phyloP scores from a whole-genome alignment of 2,113 vertebrate species.

The Pseudorhombus dupliciocellatus region DNA sequence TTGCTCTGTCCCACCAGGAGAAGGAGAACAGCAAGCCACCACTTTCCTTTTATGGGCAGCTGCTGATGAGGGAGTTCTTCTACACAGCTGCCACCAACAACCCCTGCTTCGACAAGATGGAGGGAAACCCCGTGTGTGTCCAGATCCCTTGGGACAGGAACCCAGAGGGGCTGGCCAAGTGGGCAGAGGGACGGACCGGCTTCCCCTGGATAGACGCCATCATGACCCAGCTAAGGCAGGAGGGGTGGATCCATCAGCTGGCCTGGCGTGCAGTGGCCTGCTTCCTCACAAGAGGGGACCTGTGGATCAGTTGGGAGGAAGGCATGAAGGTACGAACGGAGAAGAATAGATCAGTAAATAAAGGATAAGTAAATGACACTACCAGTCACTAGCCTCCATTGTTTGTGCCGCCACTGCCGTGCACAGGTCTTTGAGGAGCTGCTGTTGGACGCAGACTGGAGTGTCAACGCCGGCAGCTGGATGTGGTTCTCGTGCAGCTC shows the following conservation, averaged over 20 bases:
- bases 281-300: conserved; percentile 94
- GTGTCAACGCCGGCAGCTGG: conserved; percentile 97
- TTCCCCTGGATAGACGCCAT: conserved; percentile 75
- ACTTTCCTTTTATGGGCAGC: conserved; percentile 92
- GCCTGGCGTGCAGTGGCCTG: conserved; percentile 81
- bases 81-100: conserved; percentile 94
- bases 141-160: conserved; percentile 97
- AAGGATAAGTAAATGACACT: background rate
- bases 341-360: background rate
- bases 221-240: conserved; percentile 71
- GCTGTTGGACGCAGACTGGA: conserved; percentile 95
- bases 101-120: conserved; percentile 98
- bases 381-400: background rate
- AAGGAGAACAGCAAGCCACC: conserved; percentile 93
- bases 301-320: conserved; percentile 99
- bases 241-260: conserved; percentile 73
- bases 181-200: conserved; percentile 92
- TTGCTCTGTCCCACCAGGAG: conserved; percentile 77
- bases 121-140: conserved; percentile 94
- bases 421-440: conserved; percentile 94
- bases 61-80: conserved; percentile 98
- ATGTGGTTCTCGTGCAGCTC: conserved; percentile 99
- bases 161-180: conserved; percentile 94
- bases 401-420: background rate
- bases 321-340: conserved; percentile 88